phyloP scores from a whole-genome alignment of 2,888 invertebrate genomes.

The Crepidodera aurea region DNA sequence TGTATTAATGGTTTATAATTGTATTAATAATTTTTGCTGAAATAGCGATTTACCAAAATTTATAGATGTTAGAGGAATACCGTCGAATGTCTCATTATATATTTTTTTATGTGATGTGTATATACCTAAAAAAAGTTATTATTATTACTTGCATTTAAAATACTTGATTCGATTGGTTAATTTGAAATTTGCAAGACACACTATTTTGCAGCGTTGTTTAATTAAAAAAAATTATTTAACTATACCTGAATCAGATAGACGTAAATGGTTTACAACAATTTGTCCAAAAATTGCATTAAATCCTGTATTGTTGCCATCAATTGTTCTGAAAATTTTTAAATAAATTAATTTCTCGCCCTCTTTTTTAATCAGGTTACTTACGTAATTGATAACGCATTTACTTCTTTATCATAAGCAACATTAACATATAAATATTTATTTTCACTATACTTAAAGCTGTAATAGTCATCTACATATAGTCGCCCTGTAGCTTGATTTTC shows the following conservation, averaged over 20 bases:
- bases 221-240: not conserved
- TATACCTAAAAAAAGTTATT: constrained; percentile 7
- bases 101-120: not conserved
- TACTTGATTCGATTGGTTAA: not conserved
- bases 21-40: too few species aligned
- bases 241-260: not conserved
- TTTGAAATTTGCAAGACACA: too few species aligned
- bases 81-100: constrained; percentile 14
- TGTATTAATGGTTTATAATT: too few species aligned
- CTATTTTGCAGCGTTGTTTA: too few species aligned
- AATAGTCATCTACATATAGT: constrained; percentile 90
- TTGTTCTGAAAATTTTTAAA: constrained; percentile 18
- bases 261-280: not conserved
- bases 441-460: constrained; percentile 66
- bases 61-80: constrained; percentile 17
- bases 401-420: constrained; percentile 17
- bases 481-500: constrained; percentile 74
- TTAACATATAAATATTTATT: constrained; percentile 37
- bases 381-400: not conserved
- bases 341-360: not conserved
- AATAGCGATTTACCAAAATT: too few species aligned
- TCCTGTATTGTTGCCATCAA: constrained; percentile 17
- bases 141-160: not conserved
- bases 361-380: constrained; percentile 18
- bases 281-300: not conserved